Evolutionary conservation across 2,797 vertebrate species (phyloP).

Genomic region (Scolopax rusticola): DNA sequence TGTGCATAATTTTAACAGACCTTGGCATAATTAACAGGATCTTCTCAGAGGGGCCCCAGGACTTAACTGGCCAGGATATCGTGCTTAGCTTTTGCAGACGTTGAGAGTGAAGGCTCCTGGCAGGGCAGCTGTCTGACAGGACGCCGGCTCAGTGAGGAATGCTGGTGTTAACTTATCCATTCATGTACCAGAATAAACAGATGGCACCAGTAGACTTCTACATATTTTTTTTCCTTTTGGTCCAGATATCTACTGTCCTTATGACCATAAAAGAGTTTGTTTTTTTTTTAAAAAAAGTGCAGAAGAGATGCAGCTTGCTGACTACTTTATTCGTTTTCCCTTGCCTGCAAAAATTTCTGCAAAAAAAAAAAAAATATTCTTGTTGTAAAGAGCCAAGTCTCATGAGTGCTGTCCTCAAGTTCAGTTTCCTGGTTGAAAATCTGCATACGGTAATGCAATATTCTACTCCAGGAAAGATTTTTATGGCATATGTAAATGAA

Average conservation of each 20-base stretch:
- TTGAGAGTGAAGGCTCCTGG: background rate
- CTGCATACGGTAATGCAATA: constrained; percentile 66
- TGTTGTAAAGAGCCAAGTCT: background rate
- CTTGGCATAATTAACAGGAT: constrained; percentile 52
- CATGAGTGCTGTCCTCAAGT: constrained; percentile 37
- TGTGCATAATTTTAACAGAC: constrained; percentile 39
- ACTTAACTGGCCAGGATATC: background rate
- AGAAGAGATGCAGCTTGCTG: background rate
- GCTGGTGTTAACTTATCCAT: background rate
- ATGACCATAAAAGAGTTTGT: background rate
- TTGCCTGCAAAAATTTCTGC: background rate
- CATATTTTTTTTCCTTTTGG: background rate
- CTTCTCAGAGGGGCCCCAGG: background rate
- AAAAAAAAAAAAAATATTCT: background rate
- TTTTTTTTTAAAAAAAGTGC: background rate
- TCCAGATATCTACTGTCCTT: background rate
- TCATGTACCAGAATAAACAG: constrained; percentile 1
- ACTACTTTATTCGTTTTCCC: background rate
- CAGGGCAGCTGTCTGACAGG: constrained; percentile 8
- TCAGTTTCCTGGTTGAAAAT: constrained; percentile 68
- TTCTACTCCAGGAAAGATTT: constrained; percentile 44
- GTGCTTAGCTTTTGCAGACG: constrained; percentile 17
- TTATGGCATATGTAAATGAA: constrained; percentile 72
- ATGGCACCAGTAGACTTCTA: background rate
- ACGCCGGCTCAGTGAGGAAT: background rate